Conservation (phyloP, 1,140 invertebrate species). For the Homarus americanus region DNA sequence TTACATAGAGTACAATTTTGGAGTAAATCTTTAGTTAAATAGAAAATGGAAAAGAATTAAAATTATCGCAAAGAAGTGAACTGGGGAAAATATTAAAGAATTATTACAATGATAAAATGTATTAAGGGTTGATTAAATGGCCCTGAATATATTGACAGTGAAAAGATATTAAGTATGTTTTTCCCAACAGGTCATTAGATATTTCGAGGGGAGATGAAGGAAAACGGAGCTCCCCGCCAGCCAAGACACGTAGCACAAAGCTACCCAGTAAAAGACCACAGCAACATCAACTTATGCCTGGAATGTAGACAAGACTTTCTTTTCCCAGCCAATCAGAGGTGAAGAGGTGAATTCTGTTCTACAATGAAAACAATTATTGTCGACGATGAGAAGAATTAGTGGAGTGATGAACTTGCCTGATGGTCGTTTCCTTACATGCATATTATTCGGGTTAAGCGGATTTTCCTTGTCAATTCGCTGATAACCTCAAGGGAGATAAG, state of each 20-base stretch:
- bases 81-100: too few relatives aligned
- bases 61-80: too few relatives aligned
- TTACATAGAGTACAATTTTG: too few relatives aligned
- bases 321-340: not conserved
- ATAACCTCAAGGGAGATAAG: slow-evolving; percentile 44
- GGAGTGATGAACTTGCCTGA: slow-evolving; percentile 26
- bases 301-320: not conserved
- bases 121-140: too few relatives aligned
- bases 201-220: not conserved
- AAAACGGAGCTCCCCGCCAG: not conserved
- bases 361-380: not conserved
- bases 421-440: slow-evolving; percentile 17
- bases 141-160: not conserved
- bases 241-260: not conserved
- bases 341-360: not conserved
- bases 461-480: slow-evolving; percentile 61
- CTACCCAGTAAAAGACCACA: not conserved
- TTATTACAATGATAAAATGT: too few relatives aligned
- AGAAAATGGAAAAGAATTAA: too few relatives aligned
- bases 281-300: not conserved
- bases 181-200: not conserved
- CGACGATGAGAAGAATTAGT: not conserved
- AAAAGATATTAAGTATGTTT: not conserved
- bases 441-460: slow-evolving; percentile 44
- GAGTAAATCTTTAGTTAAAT: too few relatives aligned